phyloP scores from a whole-genome alignment of 1,140 invertebrate genomes.

The Scaptomyza montana region DNA sequence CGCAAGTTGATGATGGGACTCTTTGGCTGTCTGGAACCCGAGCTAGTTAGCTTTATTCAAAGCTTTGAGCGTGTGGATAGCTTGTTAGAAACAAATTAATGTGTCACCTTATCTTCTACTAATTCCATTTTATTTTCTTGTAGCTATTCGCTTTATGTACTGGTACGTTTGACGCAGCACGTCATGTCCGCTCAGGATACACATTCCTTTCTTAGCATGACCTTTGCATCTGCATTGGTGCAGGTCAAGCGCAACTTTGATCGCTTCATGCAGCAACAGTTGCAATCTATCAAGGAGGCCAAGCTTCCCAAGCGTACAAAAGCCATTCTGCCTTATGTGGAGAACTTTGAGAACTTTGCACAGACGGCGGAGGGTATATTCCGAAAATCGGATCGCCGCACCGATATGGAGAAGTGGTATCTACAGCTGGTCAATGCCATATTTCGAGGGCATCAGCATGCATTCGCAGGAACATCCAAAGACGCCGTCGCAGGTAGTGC shows the following conservation, averaged over 20 bases:
- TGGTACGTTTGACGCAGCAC: constrained; percentile 94
- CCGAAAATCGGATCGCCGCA: constrained; percentile 92
- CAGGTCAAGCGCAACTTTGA: constrained; percentile 98
- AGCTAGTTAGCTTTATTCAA: constrained; percentile 92
- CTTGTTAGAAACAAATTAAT: constrained; percentile 88
- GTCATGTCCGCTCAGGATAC: constrained; percentile 95
- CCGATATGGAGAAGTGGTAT: constrained; percentile 99
- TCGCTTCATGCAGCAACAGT: constrained; percentile 94
- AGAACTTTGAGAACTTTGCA: constrained; percentile 96
- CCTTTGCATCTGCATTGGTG: constrained; percentile 93
- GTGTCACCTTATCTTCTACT: constrained; percentile 2
- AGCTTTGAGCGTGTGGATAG: constrained; percentile 94
- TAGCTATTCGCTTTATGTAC: constrained; percentile 96
- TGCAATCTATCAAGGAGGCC: constrained; percentile 92
- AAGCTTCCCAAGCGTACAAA: constrained; percentile 90
- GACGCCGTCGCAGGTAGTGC: constrained; percentile 96
- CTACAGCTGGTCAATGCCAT: constrained; percentile 92
- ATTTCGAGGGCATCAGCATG: constrained; percentile 92
- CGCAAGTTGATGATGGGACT: constrained; percentile 93
- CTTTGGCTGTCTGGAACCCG: constrained; percentile 93
- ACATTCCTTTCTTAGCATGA: constrained; percentile 95
- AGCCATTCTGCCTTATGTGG: constrained; percentile 95
- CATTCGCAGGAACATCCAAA: constrained; percentile 95
- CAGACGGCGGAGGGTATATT: constrained; percentile 94
- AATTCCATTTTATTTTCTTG: constrained; percentile 55